Evolutionary conservation across 2,113 vertebrate species (phyloP), one percentile per base, ranked within the genome.

Genomic region (Sander lucioperca): DNA sequence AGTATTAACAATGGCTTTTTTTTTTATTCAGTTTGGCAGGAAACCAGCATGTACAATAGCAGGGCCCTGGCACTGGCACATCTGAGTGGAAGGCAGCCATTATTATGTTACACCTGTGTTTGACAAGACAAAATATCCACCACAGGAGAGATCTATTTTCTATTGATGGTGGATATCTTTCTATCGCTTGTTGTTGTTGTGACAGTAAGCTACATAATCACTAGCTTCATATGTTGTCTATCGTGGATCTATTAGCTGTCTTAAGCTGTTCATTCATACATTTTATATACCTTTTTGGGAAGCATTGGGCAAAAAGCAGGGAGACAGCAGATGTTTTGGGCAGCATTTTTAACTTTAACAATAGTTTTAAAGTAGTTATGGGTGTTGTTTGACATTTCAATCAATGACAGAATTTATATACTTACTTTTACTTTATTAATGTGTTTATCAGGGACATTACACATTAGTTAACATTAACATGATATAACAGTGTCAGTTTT

Each of bases 21-120:
- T 27, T 74, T 71, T 89, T 57, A 70, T 78, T 64, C 45, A 25
- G 25, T 1, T 73, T 85, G 85, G 65, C 81, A 85, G 77, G 76
- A 76, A 84, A 76, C 56, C 83, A 83, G 86, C 76, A 58, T 19
- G 64, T 50, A 63, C 53, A 77, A 67, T 51, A 82, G 62, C 72
- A 45, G 80, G 68, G 65, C 56, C 53, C 36, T 82, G 84, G 80
- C 78, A 71, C 64, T 51, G 43, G 51, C 23, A 47, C 48, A 82
- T 21, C 21, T 33, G 47, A 75, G 57, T 81, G 63, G 66, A 85
- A 80, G 51, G 30, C 57, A 81, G 70, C 58, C 36, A 58, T 77
- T 70, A 66, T 68, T 69, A 69, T 69, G 47, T 69, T 82, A 58
- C 21, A 72, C 33, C 51, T 1, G 63, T 47, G 62, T 33, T 73